Base-by-base conservation (phyloP, 2,797 vertebrate species). In the Enteromius paludinosus region DNA sequence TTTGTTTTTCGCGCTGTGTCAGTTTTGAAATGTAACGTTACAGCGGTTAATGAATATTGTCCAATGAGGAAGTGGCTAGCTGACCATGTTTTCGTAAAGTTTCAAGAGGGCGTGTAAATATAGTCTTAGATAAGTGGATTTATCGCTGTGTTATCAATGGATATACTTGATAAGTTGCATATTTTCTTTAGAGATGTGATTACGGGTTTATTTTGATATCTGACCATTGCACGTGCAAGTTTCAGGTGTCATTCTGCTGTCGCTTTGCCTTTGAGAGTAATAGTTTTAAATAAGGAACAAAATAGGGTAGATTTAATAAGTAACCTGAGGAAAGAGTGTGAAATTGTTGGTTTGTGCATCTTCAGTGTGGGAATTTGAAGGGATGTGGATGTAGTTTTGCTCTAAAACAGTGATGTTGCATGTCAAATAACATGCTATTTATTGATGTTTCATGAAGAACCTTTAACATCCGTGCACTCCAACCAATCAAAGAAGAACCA, bases 1-100 rank as follows among this genome's bases (percentile, higher is more conserved):
- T 10, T 35, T 45, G 1, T 49, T 49, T 30, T 15, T 33, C 23
- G 49, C 62, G 62, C 62, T 9, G 0, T 25, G 9, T 52, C n/a
- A 20, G 64, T 12, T 54, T 70, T 70, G 23, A 30, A 54, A 68
- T 18, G 10, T 54, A 20, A 68, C 41, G 41, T 41, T 41, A 45
- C 43, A 56, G 49, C 64, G 65, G 20, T 17, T 56, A 3, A 25
- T 43, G 18, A 28, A 6, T 3, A 17, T 45, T 61, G 15, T 20
- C 35, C 52, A 18, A 12, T 3, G 25, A 71, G 66, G 78, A 80
- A 80, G 78, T 62, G 23, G 3, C 61, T 80, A 18, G 33, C 12
- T 64, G 28, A 17, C 17, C 30, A 5, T 11, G 41, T 23, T 23
- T 1, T 14, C 28, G 1, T 47, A 5, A 52, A 52, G 20, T 25